phyloP scores from a whole-genome alignment of 2,888 invertebrate species.

The Orthosia incerta region DNA sequence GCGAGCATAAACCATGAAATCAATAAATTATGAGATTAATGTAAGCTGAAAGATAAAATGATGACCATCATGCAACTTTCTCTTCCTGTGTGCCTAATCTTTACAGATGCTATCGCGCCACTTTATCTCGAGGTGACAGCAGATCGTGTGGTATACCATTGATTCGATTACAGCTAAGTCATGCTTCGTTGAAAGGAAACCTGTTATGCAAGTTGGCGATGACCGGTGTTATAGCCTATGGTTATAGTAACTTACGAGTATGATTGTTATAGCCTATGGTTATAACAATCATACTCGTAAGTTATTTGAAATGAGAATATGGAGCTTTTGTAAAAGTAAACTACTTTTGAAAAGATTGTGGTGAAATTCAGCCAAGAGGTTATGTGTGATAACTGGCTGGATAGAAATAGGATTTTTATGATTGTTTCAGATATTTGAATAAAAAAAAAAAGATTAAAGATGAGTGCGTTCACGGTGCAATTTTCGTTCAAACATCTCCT shows the following conservation, averaged over 20 bases:
- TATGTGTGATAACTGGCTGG: too few relatives aligned
- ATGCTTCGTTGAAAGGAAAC: slow-evolving; percentile 35
- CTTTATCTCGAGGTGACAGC: slow-evolving; percentile 32
- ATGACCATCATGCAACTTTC: slow-evolving; percentile 28
- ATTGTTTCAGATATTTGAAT: too few relatives aligned
- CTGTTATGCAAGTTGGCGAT: slow-evolving; percentile 17
- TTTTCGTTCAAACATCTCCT: too few relatives aligned
- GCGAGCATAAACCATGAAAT: slow-evolving; percentile 24
- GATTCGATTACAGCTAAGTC: slow-evolving; percentile 40
- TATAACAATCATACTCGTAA: neutral
- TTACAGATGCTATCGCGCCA: slow-evolving; percentile 36
- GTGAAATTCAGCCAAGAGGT: too few relatives aligned
- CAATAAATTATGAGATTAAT: slow-evolving; percentile 34
- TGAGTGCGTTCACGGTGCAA: too few relatives aligned
- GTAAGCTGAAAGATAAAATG: slow-evolving; percentile 10
- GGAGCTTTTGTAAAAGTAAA: neutral
- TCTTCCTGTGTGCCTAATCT: slow-evolving; percentile 38
- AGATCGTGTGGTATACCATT: slow-evolving; percentile 29
- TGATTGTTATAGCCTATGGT: too few relatives aligned
- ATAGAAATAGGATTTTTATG: too few relatives aligned
- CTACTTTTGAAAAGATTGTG: too few relatives aligned
- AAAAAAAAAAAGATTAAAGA: too few relatives aligned
- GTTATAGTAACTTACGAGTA: too few relatives aligned
- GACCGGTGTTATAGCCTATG: slow-evolving; percentile 13
- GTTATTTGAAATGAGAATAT: neutral